Evolutionary conservation across 2,113 vertebrate species (phyloP).

Genomic region (Spermophilus dauricus): DNA sequence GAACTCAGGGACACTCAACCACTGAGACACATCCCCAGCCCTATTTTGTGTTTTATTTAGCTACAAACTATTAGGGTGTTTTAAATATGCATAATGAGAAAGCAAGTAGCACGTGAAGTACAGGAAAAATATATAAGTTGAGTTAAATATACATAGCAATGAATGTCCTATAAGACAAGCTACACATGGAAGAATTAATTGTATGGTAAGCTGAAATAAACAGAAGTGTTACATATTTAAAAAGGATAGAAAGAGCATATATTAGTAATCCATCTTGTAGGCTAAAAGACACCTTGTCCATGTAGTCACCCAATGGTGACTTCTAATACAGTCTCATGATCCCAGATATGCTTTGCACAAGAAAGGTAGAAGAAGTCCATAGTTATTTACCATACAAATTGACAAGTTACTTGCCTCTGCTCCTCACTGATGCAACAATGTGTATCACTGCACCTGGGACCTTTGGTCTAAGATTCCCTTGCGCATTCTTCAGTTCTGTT

Average conservation of each 20-base stretch:
- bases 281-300: background rate
- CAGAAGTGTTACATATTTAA: background rate
- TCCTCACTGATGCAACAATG: background rate
- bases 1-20: too few species aligned
- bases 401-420: background rate
- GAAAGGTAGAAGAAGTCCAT: background rate
- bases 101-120: background rate
- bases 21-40: too few species aligned
- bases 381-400: background rate
- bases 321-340: background rate
- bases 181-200: conserved; percentile 20
- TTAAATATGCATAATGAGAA: background rate
- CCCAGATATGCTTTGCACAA: background rate
- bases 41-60: too few species aligned
- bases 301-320: background rate
- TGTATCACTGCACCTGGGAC: background rate
- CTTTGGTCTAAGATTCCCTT: background rate
- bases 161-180: background rate
- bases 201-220: background rate
- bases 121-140: background rate
- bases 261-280: background rate
- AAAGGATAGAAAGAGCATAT: background rate
- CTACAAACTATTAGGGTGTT: background rate
- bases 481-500: background rate
- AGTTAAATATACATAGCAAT: background rate